Evolutionary conservation across 2,113 vertebrate genomes (phyloP).

Genomic region (Scomber scombrus): DNA sequence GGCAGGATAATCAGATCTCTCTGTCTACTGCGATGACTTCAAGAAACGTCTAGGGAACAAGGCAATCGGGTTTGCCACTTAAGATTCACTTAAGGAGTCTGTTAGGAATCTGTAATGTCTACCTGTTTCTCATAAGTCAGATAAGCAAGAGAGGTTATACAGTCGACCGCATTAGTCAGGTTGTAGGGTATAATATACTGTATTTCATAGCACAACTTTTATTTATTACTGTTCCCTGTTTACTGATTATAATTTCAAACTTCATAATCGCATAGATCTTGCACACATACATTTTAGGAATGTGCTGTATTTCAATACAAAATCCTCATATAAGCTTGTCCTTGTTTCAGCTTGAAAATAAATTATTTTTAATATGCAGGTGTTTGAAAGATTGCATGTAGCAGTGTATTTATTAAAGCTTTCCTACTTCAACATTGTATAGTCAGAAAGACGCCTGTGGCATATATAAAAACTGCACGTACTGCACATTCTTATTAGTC

Average conservation of each 20-base stretch:
- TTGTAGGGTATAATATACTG: not conserved
- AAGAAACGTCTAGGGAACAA: constrained; percentile 39
- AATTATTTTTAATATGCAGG: too few species aligned
- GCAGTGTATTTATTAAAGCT: too few species aligned
- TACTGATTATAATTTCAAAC: not conserved
- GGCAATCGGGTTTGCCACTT: constrained; percentile 63
- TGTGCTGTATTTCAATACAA: too few species aligned
- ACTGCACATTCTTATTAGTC: not conserved
- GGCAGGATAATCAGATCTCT: constrained; percentile 59
- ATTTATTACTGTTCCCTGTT: not conserved
- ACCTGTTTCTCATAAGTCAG: constrained; percentile 42
- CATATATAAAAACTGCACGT: not conserved
- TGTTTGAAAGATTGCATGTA: too few species aligned
- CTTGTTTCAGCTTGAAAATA: too few species aligned
- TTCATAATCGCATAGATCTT: not conserved
- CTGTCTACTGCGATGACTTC: constrained; percentile 56
- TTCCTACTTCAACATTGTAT: too few species aligned
- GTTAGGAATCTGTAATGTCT: constrained; percentile 46
- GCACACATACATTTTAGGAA: too few species aligned
- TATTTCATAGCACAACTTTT: not conserved
- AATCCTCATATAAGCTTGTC: too few species aligned
- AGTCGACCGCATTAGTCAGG: not conserved
- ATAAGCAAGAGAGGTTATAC: constrained; percentile 1
- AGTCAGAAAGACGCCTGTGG: not conserved
- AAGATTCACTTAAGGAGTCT: constrained; percentile 67